Conservation (phyloP, 2,113 vertebrate genomes). For the Clarias gariepinus region DNA sequence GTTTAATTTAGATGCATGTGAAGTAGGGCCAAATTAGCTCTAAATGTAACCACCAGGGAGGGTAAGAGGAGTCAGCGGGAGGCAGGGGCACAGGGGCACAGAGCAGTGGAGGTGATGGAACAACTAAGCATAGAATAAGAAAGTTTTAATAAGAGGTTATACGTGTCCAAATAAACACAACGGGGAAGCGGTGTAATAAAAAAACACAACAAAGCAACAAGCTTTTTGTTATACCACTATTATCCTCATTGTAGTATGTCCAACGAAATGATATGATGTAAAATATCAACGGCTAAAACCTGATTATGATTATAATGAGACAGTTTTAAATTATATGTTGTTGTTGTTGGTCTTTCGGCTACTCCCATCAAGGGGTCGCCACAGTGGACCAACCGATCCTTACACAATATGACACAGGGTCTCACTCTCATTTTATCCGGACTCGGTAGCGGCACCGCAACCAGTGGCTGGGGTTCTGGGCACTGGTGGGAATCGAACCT, state of each 20-base stretch:
- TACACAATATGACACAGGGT: no score
- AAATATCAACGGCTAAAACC: not conserved
- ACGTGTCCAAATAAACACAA: not conserved
- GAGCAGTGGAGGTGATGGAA: not conserved
- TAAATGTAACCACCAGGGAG: constrained; percentile 45
- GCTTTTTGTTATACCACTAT: not conserved
- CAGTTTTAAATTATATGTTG: no score
- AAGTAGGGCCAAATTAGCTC: constrained; percentile 62
- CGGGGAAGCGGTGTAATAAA: not conserved
- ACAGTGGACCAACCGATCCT: no score
- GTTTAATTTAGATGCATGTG: constrained; percentile 71
- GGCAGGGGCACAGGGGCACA: constrained; percentile 1
- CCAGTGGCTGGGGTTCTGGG: no score
- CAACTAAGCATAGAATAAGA: not conserved
- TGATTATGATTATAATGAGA: not conserved
- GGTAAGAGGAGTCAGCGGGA: constrained; percentile 53
- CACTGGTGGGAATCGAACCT: no score
- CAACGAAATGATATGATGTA: no score
- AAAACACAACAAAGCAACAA: not conserved
- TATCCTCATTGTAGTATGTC: constrained; percentile 13
- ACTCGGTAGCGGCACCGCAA: no score
- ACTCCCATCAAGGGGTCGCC: no score
- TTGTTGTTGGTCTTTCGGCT: no score
- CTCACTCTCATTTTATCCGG: no score
- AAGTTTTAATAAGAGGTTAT: not conserved